Evolutionary conservation across 2,113 vertebrate genomes (phyloP).

Genomic region (Mesitornis unicolor): DNA sequence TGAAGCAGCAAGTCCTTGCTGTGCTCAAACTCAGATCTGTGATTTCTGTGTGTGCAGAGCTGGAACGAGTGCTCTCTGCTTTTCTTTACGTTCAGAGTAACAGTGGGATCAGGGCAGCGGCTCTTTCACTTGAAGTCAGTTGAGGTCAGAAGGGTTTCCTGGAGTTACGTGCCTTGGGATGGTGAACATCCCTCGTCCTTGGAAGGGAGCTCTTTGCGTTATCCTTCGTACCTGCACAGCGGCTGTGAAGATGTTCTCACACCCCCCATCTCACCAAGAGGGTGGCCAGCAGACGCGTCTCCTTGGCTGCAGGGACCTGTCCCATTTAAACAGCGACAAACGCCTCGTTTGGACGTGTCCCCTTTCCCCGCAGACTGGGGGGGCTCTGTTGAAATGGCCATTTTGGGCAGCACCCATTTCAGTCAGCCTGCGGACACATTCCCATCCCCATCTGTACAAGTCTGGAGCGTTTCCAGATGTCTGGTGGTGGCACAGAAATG

Average conservation of each 20-base stretch:
- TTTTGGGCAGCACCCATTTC: neutral
- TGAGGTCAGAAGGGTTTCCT: neutral
- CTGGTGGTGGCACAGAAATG: neutral
- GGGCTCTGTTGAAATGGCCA: neutral
- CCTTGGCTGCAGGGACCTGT: neutral
- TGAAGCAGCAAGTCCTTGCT: neutral
- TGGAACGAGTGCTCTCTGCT: neutral
- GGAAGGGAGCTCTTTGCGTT: neutral
- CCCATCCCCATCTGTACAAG: fast-evolving
- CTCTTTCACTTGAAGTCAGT: neutral
- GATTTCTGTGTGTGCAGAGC: neutral
- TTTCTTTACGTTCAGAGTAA: neutral
- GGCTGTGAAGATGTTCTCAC: neutral
- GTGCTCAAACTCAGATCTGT: neutral
- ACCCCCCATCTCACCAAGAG: fast-evolving
- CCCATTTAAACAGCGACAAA: too few relatives aligned
- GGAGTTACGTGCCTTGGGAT: neutral
- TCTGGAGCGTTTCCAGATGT: neutral
- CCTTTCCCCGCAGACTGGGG: neutral
- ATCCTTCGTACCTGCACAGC: neutral
- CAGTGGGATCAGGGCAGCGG: neutral
- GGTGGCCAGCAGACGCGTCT: fast-evolving
- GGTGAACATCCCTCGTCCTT: neutral
- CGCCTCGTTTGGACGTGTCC: fast-evolving
- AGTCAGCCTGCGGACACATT: neutral